These are phyloP conservation scores for Portevinia maculata DNA, from an alignment of 2,888 invertebrate species.

Conservation along the genomic window DNA sequence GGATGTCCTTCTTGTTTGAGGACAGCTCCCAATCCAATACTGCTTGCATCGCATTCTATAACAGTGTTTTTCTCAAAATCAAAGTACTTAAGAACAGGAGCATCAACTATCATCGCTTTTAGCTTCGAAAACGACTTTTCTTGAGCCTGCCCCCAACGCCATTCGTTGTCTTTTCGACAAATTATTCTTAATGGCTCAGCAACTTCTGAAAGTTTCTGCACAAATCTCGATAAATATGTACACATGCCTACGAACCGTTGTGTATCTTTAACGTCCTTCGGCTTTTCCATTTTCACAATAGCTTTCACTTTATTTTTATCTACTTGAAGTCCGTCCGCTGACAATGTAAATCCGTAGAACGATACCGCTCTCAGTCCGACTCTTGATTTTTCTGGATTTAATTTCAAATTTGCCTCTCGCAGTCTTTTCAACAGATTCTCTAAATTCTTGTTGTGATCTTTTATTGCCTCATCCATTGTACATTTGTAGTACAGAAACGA, in stretches of 20 bases:
- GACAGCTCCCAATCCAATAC: too few relatives aligned
- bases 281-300: conserved; percentile 12
- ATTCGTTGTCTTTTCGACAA: conserved; percentile 6
- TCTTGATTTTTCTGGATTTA: neutral
- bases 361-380: neutral
- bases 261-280: conserved; percentile 8
- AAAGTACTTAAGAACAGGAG: too few relatives aligned
- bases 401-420: too few relatives aligned
- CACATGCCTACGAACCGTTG: conserved; percentile 25
- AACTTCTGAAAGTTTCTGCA: conserved; percentile 9
- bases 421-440: too few relatives aligned
- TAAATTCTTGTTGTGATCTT: conserved; percentile 20
- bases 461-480: too few relatives aligned
- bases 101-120: conserved; percentile 1
- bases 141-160: conserved; percentile 14
- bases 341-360: too few relatives aligned
- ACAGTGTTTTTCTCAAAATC: too few relatives aligned
- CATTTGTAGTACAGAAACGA: too few relatives aligned
- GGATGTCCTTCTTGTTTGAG: conserved; percentile 13
- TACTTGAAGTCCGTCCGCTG: conserved; percentile 15
- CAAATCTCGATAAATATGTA: too few relatives aligned
- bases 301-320: conserved; percentile 10
- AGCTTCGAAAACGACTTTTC: conserved; percentile 4
- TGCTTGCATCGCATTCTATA: too few relatives aligned
- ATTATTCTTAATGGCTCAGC: conserved; percentile 7